These are phyloP conservation scores for Bos taurus DNA, from an alignment of 2,113 vertebrate genomes.

Conservation along the genomic window DNA sequence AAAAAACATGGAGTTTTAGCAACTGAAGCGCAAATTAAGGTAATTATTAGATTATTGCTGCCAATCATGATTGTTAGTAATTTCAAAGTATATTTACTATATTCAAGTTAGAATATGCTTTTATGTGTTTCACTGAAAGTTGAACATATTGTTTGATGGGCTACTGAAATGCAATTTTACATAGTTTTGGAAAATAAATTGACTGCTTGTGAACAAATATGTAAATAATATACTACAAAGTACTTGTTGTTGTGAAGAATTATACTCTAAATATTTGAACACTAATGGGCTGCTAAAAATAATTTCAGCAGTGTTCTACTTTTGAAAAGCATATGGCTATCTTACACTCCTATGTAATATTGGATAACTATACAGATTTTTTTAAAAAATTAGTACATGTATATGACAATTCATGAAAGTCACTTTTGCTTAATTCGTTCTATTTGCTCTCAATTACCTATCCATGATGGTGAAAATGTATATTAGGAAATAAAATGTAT, in stretches of 20 bases:
- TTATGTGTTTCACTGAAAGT: neutral
- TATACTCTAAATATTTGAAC: neutral
- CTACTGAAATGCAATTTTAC: neutral
- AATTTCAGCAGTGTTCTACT: neutral
- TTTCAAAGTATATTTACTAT: slow-evolving; percentile 39
- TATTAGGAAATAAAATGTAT: neutral
- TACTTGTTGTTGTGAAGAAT: neutral
- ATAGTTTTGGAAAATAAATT: neutral
- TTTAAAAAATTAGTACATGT: neutral
- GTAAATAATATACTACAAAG: neutral
- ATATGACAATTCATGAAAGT: neutral
- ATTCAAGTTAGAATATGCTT: neutral
- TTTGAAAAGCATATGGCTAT: neutral
- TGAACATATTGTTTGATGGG: neutral
- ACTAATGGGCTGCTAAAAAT: neutral
- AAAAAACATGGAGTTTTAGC: slow-evolving; percentile 75
- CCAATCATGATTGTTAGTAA: slow-evolving; percentile 29
- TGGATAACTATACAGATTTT: neutral
- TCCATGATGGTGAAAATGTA: neutral
- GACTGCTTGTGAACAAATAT: neutral
- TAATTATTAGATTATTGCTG: slow-evolving; percentile 65
- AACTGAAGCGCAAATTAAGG: slow-evolving; percentile 79
- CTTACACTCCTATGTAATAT: neutral
- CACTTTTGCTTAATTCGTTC: neutral
- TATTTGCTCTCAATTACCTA: neutral